These are phyloP conservation scores for Lepus townsendii DNA, from an alignment of 2,797 vertebrate species.

Conservation along the genomic window DNA sequence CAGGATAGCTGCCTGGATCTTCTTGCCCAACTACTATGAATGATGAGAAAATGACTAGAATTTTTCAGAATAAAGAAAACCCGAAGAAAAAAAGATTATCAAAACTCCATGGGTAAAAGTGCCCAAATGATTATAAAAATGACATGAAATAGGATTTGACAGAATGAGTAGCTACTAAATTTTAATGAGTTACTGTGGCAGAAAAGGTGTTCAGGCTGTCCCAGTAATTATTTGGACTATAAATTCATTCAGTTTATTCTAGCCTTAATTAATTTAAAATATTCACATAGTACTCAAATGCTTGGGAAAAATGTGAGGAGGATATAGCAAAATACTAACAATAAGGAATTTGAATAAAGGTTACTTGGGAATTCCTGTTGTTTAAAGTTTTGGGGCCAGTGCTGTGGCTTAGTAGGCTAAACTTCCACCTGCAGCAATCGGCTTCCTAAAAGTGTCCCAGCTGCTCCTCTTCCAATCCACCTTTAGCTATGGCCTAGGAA, in stretches of 20 bases:
- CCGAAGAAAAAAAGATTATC: not conserved
- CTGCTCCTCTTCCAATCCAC: too few species aligned
- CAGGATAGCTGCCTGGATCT: not conserved
- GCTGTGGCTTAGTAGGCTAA: too few species aligned
- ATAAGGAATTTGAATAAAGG: not conserved
- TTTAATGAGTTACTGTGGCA: not conserved
- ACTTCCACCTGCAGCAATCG: too few species aligned
- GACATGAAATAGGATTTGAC: not conserved
- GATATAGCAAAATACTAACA: not conserved
- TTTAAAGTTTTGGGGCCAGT: too few species aligned
- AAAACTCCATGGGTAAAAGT: not conserved
- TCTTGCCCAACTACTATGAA: not conserved
- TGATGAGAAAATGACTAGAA: not conserved
- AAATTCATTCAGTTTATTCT: not conserved
- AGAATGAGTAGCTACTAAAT: not conserved
- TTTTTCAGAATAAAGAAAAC: not conserved
- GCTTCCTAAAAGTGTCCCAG: too few species aligned
- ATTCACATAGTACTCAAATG: not conserved
- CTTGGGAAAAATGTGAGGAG: too few species aligned
- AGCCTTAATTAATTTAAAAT: not conserved
- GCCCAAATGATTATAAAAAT: not conserved
- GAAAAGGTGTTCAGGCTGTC: not conserved
- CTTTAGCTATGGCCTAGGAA: too few species aligned
- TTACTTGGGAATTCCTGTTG: not conserved
- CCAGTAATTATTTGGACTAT: not conserved